Percentiles rank a stretch among this genome's conserved stretches.
phyloP scores from a whole-genome alignment of 2,888 invertebrate species.

The Nemoura dubitans region DNA sequence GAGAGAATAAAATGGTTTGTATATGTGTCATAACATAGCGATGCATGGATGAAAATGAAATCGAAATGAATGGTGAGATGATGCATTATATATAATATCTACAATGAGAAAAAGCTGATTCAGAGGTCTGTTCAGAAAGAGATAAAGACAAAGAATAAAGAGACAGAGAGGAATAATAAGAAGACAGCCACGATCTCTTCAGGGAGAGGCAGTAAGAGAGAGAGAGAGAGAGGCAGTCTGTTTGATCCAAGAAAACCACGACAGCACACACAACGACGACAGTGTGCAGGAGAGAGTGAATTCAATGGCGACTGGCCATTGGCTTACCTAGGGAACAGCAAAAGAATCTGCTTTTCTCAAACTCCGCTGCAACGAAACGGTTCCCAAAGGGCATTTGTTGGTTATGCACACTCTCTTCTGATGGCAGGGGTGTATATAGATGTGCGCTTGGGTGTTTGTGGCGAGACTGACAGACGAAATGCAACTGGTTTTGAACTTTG shows the following conservation, averaged over 20 bases:
- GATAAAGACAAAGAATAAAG: background rate
- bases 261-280: slow-evolving; percentile 20
- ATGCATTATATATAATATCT: background rate
- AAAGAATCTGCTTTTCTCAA: slow-evolving; percentile 31
- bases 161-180: background rate
- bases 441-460: no score
- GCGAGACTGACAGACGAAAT: no score
- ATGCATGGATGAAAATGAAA: background rate
- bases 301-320: background rate
- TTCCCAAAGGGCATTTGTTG: background rate
- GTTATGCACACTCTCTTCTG: no score
- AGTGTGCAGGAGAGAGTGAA: background rate
- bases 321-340: slow-evolving; percentile 24
- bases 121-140: slow-evolving; percentile 7
- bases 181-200: background rate
- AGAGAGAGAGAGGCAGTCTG: background rate
- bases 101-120: background rate
- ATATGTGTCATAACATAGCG: background rate
- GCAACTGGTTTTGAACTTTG: no score
- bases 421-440: no score
- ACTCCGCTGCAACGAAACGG: background rate
- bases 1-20: background rate
- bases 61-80: background rate
- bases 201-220: no score
- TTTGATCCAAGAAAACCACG: background rate